Evolutionary conservation across 2,888 invertebrate species (phyloP).

Genomic region (Tetragonisca angustula): DNA sequence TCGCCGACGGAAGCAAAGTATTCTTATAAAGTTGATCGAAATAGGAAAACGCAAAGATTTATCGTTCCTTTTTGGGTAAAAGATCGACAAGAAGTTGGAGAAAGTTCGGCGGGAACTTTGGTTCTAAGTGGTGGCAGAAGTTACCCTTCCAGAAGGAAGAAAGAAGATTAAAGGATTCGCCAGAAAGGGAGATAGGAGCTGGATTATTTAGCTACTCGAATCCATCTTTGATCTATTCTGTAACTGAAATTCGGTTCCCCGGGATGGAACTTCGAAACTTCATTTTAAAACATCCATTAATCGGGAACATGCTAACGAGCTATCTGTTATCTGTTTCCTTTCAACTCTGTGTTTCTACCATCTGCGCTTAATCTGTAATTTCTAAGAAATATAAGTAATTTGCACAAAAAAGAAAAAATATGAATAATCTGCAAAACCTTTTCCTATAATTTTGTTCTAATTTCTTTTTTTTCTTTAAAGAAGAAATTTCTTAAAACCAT

Average conservation of each 20-base stretch:
- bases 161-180: slow-evolving; percentile 31
- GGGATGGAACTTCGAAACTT: not conserved
- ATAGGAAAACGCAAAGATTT: not conserved
- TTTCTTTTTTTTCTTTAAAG: not conserved
- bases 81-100: not conserved
- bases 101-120: slow-evolving; percentile 3
- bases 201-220: slow-evolving; percentile 22
- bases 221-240: slow-evolving; percentile 2
- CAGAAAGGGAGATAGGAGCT: slow-evolving; percentile 8
- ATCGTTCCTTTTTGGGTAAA: not conserved
- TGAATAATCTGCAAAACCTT: no score
- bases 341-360: not conserved
- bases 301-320: not conserved
- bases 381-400: no score
- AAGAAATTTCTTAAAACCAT: not conserved
- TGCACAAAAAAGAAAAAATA: no score
- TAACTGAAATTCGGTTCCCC: slow-evolving; percentile 5
- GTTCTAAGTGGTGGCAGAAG: slow-evolving; percentile 12
- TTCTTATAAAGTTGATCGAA: not conserved
- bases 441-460: not conserved
- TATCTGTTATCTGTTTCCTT: not conserved
- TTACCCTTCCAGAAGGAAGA: not conserved
- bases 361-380: not conserved
- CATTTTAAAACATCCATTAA: not conserved
- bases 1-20: not conserved